Evolutionary conservation across 2,888 invertebrate genomes (phyloP).

Genomic region (Drosophila nr. medialis): DNA sequence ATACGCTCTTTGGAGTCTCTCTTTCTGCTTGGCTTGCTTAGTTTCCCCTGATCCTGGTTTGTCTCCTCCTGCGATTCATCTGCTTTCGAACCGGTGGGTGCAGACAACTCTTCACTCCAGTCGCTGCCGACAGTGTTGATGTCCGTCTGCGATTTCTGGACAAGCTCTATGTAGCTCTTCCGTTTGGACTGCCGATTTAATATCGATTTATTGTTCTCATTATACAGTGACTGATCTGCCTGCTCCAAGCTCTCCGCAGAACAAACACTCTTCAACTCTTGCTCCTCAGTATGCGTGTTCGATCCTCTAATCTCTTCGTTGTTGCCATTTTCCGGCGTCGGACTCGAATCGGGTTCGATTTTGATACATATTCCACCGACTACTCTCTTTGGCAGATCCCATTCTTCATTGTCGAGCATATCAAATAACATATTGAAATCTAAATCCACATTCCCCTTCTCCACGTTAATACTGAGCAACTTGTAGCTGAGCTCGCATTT

Average conservation of each 20-base stretch:
- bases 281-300: neutral
- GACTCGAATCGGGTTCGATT: conserved; percentile 11
- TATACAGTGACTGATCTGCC: neutral
- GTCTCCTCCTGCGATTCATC: neutral
- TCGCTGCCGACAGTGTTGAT: neutral
- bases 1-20: neutral
- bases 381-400: conserved; percentile 19
- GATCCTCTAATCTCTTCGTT: neutral
- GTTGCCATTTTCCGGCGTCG: neutral
- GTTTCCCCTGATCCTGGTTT: neutral
- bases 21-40: neutral
- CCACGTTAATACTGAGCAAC: conserved; percentile 16
- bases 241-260: neutral
- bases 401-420: conserved; percentile 28
- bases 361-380: conserved; percentile 11
- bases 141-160: neutral
- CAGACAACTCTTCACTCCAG: neutral
- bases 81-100: neutral
- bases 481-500: conserved; percentile 32
- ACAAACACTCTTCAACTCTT: neutral
- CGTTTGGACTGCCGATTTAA: neutral
- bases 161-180: neutral
- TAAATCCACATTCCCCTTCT: neutral
- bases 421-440: conserved; percentile 27
- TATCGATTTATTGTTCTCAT: neutral